phyloP scores from a whole-genome alignment of 2,113 vertebrate species.

The Copsychus sechellarum region DNA sequence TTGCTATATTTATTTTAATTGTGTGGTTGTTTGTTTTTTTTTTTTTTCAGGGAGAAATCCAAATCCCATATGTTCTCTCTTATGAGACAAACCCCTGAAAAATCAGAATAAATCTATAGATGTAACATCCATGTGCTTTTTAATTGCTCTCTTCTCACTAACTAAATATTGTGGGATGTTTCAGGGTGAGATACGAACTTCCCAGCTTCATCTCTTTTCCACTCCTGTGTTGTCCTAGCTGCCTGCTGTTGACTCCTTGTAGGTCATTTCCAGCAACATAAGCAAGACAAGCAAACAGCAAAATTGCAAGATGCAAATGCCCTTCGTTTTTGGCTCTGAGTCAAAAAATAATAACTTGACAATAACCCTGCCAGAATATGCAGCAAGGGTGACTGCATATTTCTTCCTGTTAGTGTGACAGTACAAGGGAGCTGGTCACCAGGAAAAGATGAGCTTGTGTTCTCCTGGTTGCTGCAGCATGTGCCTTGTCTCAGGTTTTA shows the following conservation, averaged over 20 bases:
- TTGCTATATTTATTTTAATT: constrained; percentile 41
- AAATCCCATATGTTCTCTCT: background rate
- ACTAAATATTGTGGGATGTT: background rate
- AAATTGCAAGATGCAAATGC: constrained; percentile 69
- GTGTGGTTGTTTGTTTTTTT: background rate
- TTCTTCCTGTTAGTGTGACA: constrained; percentile 16
- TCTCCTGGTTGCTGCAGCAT: background rate
- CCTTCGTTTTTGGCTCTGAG: constrained; percentile 52
- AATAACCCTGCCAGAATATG: constrained; percentile 56
- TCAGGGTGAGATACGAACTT: constrained; percentile 7
- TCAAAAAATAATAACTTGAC: constrained; percentile 64
- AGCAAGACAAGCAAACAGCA: constrained; percentile 61
- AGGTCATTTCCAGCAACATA: constrained; percentile 54
- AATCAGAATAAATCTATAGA: constrained; percentile 9
- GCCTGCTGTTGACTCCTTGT: constrained; percentile 53
- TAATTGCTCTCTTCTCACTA: constrained; percentile 4
- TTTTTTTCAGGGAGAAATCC: background rate
- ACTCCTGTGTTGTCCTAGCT: background rate
- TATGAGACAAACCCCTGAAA: background rate
- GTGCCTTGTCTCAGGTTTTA: background rate
- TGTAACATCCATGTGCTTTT: background rate
- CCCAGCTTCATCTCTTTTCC: constrained; percentile 16
- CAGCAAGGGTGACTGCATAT: constrained; percentile 57
- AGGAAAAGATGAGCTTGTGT: background rate
- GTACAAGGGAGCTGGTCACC: background rate